phyloP scores from a whole-genome alignment of 2,888 invertebrate species.

The Lydus trimaculatus region DNA sequence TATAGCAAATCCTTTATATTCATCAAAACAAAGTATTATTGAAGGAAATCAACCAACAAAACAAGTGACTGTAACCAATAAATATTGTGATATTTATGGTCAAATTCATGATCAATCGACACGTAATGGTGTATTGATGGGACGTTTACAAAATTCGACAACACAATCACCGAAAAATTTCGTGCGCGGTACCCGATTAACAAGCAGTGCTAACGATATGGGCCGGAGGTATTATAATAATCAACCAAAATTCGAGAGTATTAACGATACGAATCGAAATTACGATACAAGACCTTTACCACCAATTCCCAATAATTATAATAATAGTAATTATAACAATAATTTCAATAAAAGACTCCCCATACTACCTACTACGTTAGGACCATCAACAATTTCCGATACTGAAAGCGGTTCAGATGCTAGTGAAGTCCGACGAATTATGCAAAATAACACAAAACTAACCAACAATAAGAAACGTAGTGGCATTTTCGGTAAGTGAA shows the following conservation, averaged over 20 bases:
- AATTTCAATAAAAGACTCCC: background rate
- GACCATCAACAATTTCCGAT: constrained; percentile 59
- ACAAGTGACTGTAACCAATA: constrained; percentile 53
- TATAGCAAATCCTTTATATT: constrained; percentile 33
- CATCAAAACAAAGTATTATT: constrained; percentile 39
- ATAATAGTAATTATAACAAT: background rate
- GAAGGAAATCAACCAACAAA: constrained; percentile 38
- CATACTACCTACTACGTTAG: background rate
- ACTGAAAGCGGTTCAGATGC: constrained; percentile 78
- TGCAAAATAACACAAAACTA: constrained; percentile 60
- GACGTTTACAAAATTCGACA: constrained; percentile 51
- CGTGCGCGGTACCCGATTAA: constrained; percentile 55
- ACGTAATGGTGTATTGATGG: constrained; percentile 55
- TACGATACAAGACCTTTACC: constrained; percentile 56
- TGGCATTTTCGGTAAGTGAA: constrained; percentile 51
- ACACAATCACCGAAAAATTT: constrained; percentile 50
- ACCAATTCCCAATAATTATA: constrained; percentile 49
- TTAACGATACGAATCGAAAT: constrained; percentile 12
- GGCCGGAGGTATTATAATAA: constrained; percentile 42
- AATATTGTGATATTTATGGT: constrained; percentile 60
- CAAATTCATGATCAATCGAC: constrained; percentile 56
- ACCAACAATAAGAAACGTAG: constrained; percentile 41
- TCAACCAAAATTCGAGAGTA: constrained; percentile 26
- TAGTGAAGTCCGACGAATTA: constrained; percentile 73
- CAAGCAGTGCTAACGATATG: constrained; percentile 59